phyloP scores from a whole-genome alignment of 2,113 vertebrate genomes.

The Caranx melampygus region DNA sequence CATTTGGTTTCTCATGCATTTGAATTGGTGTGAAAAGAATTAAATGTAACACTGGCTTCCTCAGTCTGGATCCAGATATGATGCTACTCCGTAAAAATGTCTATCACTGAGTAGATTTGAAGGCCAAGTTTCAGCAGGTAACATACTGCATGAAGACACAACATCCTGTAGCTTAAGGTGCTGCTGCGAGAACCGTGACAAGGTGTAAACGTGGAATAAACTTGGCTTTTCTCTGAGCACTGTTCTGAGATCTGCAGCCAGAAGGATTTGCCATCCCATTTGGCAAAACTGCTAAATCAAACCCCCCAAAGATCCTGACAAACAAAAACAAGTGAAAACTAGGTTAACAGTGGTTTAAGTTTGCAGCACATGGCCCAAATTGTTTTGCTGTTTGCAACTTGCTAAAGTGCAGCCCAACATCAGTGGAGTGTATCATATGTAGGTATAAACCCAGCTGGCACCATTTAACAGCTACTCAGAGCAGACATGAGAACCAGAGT shows the following conservation, averaged over 20 bases:
- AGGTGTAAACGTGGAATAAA: not conserved
- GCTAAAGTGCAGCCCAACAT: not conserved
- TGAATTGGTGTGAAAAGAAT: constrained; percentile 28
- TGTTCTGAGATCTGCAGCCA: not conserved
- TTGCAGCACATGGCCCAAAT: constrained; percentile 1
- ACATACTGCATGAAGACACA: not conserved
- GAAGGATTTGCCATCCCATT: constrained; percentile 22
- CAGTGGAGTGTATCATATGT: not conserved
- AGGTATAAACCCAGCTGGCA: not conserved
- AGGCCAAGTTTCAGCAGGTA: not conserved
- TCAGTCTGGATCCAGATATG: constrained; percentile 1
- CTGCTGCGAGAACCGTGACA: not conserved
- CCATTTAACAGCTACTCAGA: not conserved
- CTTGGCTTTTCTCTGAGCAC: not conserved
- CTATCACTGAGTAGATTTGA: not conserved
- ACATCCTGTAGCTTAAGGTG: constrained; percentile 3
- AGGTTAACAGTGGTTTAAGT: constrained; percentile 16
- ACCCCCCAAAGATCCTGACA: constrained; percentile 16
- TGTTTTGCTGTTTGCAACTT: not conserved
- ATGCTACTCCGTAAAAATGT: constrained; percentile 6
- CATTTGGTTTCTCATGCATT: not conserved
- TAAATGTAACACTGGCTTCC: not conserved
- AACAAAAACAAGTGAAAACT: constrained; percentile 25
- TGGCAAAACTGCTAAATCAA: constrained; percentile 21
- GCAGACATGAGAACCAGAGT: not conserved